These are phyloP conservation scores for Digitonthophagus gazella DNA, from an alignment of 2,888 invertebrate species.

Conservation along the genomic window DNA sequence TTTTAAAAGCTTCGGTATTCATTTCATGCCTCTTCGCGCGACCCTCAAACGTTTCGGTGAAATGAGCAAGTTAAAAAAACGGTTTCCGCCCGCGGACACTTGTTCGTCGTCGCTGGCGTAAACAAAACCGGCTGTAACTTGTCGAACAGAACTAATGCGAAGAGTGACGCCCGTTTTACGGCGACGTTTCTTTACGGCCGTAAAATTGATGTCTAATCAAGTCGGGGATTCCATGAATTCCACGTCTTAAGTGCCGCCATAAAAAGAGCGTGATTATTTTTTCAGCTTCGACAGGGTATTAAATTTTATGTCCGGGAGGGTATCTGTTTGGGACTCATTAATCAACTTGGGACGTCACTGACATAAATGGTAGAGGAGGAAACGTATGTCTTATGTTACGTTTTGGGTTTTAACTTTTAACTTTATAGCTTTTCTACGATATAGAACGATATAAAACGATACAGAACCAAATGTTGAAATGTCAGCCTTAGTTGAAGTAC, in stretches of 20 bases:
- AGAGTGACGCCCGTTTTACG: background rate
- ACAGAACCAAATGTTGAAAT: too few relatives aligned
- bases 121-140: background rate
- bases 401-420: too few relatives aligned
- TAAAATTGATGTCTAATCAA: background rate
- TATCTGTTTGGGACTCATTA: background rate
- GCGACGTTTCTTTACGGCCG: background rate
- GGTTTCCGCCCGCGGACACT: background rate
- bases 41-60: constrained; percentile 1
- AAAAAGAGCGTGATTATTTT: constrained; percentile 7
- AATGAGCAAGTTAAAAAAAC: background rate
- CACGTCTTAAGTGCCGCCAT: constrained; percentile 11
- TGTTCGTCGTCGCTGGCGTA: background rate
- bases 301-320: constrained; percentile 6
- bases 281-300: constrained; percentile 9
- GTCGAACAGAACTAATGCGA: background rate
- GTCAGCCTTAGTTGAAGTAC: too few relatives aligned
- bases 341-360: constrained; percentile 1
- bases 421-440: too few relatives aligned
- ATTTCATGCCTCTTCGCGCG: background rate
- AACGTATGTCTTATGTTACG: background rate
- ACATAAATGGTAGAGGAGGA: constrained; percentile 3
- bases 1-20: background rate
- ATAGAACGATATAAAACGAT: too few relatives aligned
- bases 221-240: background rate